phyloP scores from a whole-genome alignment of 2,113 vertebrate species.

The Chlamydotis undulata region DNA sequence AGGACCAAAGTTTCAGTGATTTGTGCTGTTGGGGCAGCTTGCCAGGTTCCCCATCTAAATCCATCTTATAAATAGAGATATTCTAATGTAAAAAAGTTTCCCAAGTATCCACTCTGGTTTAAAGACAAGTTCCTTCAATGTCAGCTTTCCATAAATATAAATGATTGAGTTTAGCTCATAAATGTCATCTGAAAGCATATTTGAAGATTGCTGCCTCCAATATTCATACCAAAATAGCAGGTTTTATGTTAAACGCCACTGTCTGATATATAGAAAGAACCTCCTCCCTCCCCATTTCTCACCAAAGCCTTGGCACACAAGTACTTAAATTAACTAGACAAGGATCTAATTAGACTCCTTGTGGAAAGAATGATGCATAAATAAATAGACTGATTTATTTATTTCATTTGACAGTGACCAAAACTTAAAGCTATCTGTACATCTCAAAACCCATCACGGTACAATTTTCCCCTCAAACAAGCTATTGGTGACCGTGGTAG shows the following conservation, averaged over 20 bases:
- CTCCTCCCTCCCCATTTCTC: neutral
- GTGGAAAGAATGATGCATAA: neutral
- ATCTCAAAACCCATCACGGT: neutral
- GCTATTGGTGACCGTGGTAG: neutral
- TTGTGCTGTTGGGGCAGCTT: neutral
- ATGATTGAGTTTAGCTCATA: constrained; percentile 9
- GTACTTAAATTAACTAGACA: neutral
- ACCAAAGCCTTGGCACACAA: neutral
- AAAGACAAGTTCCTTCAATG: constrained; percentile 3
- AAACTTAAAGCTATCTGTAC: neutral
- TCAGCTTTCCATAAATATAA: constrained; percentile 17
- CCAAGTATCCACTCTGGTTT: neutral
- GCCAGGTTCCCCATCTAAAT: neutral
- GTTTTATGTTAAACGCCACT: neutral
- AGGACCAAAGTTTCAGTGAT: neutral
- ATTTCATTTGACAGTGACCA: neutral
- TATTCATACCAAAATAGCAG: neutral
- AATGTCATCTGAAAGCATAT: constrained; percentile 39
- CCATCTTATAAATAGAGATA: neutral
- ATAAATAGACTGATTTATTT: too few species aligned
- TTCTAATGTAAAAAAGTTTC: neutral
- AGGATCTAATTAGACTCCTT: neutral
- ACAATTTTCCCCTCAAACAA: neutral
- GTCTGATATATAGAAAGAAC: neutral
- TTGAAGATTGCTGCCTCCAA: neutral